Evolutionary conservation across 2,797 vertebrate species (phyloP).

Genomic region (Danio jaintianensis): DNA sequence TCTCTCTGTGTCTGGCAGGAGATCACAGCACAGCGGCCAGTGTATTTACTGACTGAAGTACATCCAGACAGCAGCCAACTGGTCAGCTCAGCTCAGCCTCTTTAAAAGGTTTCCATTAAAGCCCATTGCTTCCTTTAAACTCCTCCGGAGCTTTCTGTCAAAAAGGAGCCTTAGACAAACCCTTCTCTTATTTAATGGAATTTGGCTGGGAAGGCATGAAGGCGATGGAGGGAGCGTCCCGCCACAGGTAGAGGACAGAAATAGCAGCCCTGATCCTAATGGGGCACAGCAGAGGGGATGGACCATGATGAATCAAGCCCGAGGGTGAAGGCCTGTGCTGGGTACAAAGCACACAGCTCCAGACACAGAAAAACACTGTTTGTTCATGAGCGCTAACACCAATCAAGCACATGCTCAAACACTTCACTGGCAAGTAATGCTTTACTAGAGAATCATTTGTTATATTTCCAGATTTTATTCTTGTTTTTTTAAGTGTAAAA

Average conservation of each 20-base stretch:
- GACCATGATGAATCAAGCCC: constrained; percentile 38
- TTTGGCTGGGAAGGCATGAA: constrained; percentile 26
- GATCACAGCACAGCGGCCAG: constrained; percentile 31
- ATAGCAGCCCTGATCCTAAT: constrained; percentile 50
- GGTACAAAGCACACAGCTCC: constrained; percentile 41
- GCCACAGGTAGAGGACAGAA: constrained; percentile 54
- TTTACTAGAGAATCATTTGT: background rate
- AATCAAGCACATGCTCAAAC: background rate
- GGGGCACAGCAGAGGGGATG: constrained; percentile 51
- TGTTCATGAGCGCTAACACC: constrained; percentile 8
- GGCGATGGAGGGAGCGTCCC: constrained; percentile 37
- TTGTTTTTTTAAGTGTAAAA: too few relatives aligned
- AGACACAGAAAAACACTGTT: constrained; percentile 42
- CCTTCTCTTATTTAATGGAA: constrained; percentile 43
- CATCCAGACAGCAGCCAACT: constrained; percentile 38
- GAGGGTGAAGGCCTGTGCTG: constrained; percentile 28
- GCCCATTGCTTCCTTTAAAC: constrained; percentile 37
- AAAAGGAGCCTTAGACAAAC: constrained; percentile 35
- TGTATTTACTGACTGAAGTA: constrained; percentile 39
- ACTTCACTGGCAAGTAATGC: background rate
- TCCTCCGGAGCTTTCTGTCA: constrained; percentile 40
- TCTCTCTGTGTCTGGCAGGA: constrained; percentile 23
- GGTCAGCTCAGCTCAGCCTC: constrained; percentile 38
- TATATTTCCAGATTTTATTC: background rate
- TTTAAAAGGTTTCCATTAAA: constrained; percentile 51